Evolutionary conservation across 2,888 invertebrate genomes (phyloP), one percentile per base, ranked within the genome.

Genomic region (Kryphioiulus occultus): DNA sequence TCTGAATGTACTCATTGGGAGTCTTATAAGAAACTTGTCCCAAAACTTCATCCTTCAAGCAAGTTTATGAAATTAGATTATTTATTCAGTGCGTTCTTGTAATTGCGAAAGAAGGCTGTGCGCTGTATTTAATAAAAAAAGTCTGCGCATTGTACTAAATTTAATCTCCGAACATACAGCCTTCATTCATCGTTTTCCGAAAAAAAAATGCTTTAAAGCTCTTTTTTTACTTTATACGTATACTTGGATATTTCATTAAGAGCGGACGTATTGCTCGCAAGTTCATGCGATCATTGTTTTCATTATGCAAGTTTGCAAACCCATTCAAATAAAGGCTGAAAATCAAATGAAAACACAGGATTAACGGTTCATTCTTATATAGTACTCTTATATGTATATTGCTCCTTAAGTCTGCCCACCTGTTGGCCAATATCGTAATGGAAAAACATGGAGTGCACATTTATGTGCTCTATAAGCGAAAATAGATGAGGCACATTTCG

Each of bases 261-360:
- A 53, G n/a, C 12, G 35, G 35, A 35, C 2, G 35, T 15, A 44
- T 44, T 10, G 68, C 19, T 22, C 7, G 10, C 9, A 0, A 26
- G 68, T 68, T 68, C 9, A 68, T 26, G 22, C 26, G 10, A 68
- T 68, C 68, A 68, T 68, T 68, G 68, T 68, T 68, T 68, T 68
- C 10, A 12, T 68, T 68, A 68, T 10, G 5, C 68, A 68, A 68
- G 26, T 26, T 26, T 68, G 22, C 68, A 68, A n/a, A 68, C 26
- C 26, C 68, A 68, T 68, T n/a, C 68, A 68, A 68, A 68, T 68
- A 26, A 68, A 68, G 68, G 26, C 26, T 10, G 26, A 7, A 26
- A 68, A 68, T 68, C 26, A 68, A 68, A 68, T 68, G n/a, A 68
- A 68, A 68, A 68, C 68, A 68, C 68, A n/a, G 26, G 68, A 68